Evolutionary conservation across 2,888 invertebrate species (phyloP).

Genomic region (Synergus umbraculus): DNA sequence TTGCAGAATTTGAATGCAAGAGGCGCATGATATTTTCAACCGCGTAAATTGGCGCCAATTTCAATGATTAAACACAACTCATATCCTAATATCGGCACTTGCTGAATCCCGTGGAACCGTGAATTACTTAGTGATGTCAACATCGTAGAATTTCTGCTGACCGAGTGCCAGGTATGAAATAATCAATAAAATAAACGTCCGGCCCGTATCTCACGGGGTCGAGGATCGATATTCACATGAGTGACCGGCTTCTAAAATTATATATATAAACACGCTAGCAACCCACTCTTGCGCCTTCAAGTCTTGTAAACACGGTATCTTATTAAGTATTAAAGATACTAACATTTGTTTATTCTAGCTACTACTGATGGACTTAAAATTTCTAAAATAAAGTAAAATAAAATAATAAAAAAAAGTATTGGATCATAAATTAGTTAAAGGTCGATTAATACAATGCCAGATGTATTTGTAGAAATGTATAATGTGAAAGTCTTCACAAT

Average conservation of each 20-base stretch:
- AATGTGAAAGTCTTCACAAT: no score
- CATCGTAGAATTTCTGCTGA: conserved; percentile 38
- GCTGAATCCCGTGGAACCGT: not conserved
- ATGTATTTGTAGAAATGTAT: no score
- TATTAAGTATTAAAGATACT: no score
- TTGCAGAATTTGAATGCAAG: no score
- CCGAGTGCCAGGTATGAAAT: conserved; percentile 56
- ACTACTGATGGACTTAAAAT: not conserved
- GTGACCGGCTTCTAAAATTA: conserved; percentile 40
- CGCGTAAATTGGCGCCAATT: not conserved
- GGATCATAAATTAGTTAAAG: no score
- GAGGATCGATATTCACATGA: conserved; percentile 59
- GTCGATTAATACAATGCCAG: no score
- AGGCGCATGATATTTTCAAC: not conserved
- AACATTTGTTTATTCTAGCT: no score
- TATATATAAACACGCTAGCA: conserved; percentile 27
- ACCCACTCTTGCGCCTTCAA: conserved; percentile 2
- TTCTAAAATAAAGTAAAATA: not conserved
- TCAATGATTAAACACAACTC: not conserved
- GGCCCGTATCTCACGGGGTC: conserved; percentile 58
- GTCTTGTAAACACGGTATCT: not conserved
- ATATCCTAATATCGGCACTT: not conserved
- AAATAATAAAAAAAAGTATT: no score
- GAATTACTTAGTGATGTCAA: not conserved
- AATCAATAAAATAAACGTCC: conserved; percentile 67